Evolutionary conservation across 2,113 vertebrate species (phyloP), one percentile per base, ranked within the genome.

Genomic region (Fulica atra): DNA sequence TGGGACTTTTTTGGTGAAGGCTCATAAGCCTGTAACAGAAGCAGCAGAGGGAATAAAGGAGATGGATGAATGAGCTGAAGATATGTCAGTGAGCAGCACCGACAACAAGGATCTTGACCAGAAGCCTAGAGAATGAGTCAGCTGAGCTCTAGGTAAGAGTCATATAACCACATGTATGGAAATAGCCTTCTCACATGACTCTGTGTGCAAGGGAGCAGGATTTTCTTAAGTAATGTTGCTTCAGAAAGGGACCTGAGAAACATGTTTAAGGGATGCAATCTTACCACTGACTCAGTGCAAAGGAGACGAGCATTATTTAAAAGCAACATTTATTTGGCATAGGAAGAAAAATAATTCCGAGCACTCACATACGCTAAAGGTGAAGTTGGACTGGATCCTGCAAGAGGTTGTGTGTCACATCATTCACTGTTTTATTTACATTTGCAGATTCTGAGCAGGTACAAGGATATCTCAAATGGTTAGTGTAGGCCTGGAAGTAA

Each of bases 311-410:
- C 0, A 0, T 83, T 96, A 94, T 81, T 96, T 95, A 94, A 96
- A 97, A 91, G 95, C 88, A 86, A 81, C 6, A 2, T 97, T 92
- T 97, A 97, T 96, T 97, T 92, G 61, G 83, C 83, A 91, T 16
- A 84, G 57, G 73, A 92, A 94, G 77, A 93, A 96, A 91, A 96
- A 89, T 33, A 93, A 92, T 68, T 79, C 53, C 74, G 82, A 71
- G 66, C 56, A 42, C 38, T 35, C 50, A 20, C 0, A 1, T 36
- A 69, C 31, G 25, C 29, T 65, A 51, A 77, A 74, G 76, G 74
- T 80, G 64, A 81, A 69, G n/a, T 54, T 90, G 50, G 68, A 89
- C 56, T 5, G 3, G 29, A 69, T 78, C 83, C 80, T 92, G 44
- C 31, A 71, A 68, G 69, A 79, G 24, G 13, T 33, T 31, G 17